phyloP scores from a whole-genome alignment of 1,140 invertebrate genomes.

The Eciton burchellii region DNA sequence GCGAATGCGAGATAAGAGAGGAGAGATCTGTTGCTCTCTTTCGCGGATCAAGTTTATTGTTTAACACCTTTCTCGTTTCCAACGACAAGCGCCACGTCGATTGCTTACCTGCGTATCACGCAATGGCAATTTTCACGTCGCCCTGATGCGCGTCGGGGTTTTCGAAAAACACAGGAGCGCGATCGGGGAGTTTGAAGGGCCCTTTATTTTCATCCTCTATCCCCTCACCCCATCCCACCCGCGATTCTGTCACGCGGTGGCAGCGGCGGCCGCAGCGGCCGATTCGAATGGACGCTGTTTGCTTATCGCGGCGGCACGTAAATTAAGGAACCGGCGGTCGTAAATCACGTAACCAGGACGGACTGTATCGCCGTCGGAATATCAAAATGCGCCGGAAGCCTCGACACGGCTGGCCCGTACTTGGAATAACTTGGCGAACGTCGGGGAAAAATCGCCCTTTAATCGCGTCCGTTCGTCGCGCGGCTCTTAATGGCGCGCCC shows the following conservation, averaged over 20 bases:
- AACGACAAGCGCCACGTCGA: neutral
- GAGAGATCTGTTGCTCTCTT: neutral
- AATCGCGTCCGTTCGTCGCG: slow-evolving; percentile 42
- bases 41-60: too few species aligned
- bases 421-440: slow-evolving; percentile 53
- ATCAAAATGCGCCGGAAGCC: slow-evolving; percentile 59
- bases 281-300: slow-evolving; percentile 48
- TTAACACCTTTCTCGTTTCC: neutral
- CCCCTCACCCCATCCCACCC: too few species aligned
- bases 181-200: slow-evolving; percentile 9
- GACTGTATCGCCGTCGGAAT: slow-evolving; percentile 63
- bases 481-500: slow-evolving; percentile 47
- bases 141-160: neutral
- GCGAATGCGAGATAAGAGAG: too few species aligned
- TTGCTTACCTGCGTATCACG: slow-evolving; percentile 31
- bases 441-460: slow-evolving; percentile 49
- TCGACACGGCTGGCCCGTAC: slow-evolving; percentile 30
- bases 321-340: slow-evolving; percentile 57
- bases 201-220: slow-evolving; percentile 35
- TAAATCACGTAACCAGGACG: slow-evolving; percentile 63
- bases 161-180: neutral
- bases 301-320: slow-evolving; percentile 62
- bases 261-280: slow-evolving; percentile 28
- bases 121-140: neutral
- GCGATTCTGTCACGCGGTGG: slow-evolving; percentile 10